Base-by-base conservation (phyloP, 2,797 vertebrate species). In the Phrynocephalus vlangalii region DNA sequence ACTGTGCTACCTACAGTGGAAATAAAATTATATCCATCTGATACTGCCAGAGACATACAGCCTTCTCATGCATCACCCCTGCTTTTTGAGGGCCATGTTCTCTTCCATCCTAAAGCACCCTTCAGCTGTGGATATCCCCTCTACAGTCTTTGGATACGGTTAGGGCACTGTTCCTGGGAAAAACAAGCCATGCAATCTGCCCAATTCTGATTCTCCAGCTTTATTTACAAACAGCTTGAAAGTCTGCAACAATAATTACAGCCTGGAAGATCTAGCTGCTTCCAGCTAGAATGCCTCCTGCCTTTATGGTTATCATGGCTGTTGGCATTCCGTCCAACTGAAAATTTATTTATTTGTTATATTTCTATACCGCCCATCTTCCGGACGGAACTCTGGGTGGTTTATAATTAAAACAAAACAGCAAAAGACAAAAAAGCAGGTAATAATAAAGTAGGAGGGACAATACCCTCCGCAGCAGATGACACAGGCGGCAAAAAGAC, bases 161-260 rank as follows among this genome's bases (percentile, higher is more conserved):
- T 48, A 24, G 24, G 50, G 72, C 5, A 48, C n/a, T 78, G 11
- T n/a, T 82, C n/a, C 48, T 75, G 38, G 33, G 50, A 26, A 82
- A 87, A 26, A 11, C 22, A 20, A 76, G 56, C 56, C 16, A 30
- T n/a, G 20, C 48, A 26, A 76, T 50, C 80, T 87, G 28, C 56
- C 70, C 50, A 50, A 67, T 67, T 26, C 24, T 67, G 38, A 26
- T 76, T 67, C 56, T 13, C 52, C 60, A 68, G 28, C 56, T 66
- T 78, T 87, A 67, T 87, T 76, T 82, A 87, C 86, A 86, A 82
- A 86, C 79, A 82, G 28, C 50, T 76, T 82, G 79, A 75, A 81
- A 82, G 73, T 82, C 56, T 87, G 71, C n/a, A 66, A 13, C 18
- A 30, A 56, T 82, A 82, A 87, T 87, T 76, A 82, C 66, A 87